These are phyloP conservation scores for Gobionotothen gibberifrons DNA, from an alignment of 2,797 vertebrate species.

Conservation along the genomic window DNA sequence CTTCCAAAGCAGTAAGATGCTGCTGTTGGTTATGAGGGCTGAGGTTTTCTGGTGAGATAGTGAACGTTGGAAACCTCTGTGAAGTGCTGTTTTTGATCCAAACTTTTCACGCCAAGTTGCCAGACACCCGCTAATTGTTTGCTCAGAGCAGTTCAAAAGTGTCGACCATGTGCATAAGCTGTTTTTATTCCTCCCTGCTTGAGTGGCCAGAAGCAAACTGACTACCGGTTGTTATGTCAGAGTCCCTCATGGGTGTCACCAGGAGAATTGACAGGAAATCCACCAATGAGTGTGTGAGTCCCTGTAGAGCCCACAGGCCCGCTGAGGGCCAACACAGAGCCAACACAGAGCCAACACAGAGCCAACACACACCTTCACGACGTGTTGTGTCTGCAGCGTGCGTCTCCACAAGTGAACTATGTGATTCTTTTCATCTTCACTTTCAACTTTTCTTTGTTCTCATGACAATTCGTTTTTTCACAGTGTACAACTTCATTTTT, in stretches of 20 bases:
- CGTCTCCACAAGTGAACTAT: slow-evolving; percentile 5
- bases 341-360: slow-evolving; percentile 44
- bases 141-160: slow-evolving; percentile 72
- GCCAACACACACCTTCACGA: slow-evolving; percentile 53
- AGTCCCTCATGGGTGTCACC: slow-evolving; percentile 76
- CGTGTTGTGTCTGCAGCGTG: slow-evolving; percentile 30
- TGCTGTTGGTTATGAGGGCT: slow-evolving; percentile 37
- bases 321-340: slow-evolving; percentile 42
- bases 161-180: slow-evolving; percentile 78
- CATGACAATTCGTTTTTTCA: background rate
- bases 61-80: slow-evolving; percentile 61
- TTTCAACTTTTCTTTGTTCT: slow-evolving; percentile 12
- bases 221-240: slow-evolving; percentile 85
- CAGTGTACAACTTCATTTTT: background rate
- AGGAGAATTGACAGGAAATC: slow-evolving; percentile 84
- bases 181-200: slow-evolving; percentile 77
- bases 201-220: slow-evolving; percentile 80
- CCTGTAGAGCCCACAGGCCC: slow-evolving; percentile 79
- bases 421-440: slow-evolving; percentile 16
- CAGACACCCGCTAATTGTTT: slow-evolving; percentile 66
- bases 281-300: slow-evolving; percentile 77
- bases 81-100: slow-evolving; percentile 49
- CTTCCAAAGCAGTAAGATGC: background rate
- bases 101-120: slow-evolving; percentile 63
- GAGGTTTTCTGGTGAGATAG: slow-evolving; percentile 31